Evolutionary conservation across 2,797 vertebrate species (phyloP).

Genomic region (Eremophila alpestris): DNA sequence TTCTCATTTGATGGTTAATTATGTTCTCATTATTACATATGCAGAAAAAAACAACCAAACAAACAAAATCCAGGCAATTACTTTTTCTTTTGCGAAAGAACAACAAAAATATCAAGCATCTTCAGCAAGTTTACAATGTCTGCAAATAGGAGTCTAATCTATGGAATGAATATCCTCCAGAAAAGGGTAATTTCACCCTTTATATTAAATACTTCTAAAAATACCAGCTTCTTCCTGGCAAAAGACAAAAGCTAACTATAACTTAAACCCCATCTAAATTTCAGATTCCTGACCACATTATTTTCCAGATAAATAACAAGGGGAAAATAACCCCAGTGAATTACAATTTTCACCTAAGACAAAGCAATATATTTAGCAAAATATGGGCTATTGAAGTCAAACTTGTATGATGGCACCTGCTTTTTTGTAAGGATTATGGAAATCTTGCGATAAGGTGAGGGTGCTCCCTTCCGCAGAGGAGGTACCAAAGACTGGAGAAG

Average conservation of each 20-base stretch:
- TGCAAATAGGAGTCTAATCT: neutral
- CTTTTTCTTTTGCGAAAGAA: neutral
- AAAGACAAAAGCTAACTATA: neutral
- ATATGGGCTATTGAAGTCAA: neutral
- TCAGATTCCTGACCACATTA: neutral
- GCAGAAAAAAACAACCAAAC: neutral
- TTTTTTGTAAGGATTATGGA: neutral
- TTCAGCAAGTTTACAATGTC: neutral
- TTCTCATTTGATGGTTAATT: neutral
- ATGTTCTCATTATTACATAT: neutral
- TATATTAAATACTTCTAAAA: neutral
- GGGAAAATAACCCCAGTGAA: neutral
- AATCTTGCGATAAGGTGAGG: neutral
- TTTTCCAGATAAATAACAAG: slow-evolving; percentile 15
- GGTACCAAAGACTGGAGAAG: neutral
- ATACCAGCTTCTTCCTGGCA: neutral
- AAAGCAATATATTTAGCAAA: neutral
- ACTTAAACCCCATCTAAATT: slow-evolving; percentile 10
- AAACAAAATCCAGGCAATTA: neutral
- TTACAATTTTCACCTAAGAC: neutral
- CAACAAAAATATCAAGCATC: neutral
- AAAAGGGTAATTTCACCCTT: neutral
- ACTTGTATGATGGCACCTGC: neutral
- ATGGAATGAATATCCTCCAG: neutral
- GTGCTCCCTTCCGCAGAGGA: neutral